Conservation (phyloP, 2,888 invertebrate genomes). For the Plutella xylostella region DNA sequence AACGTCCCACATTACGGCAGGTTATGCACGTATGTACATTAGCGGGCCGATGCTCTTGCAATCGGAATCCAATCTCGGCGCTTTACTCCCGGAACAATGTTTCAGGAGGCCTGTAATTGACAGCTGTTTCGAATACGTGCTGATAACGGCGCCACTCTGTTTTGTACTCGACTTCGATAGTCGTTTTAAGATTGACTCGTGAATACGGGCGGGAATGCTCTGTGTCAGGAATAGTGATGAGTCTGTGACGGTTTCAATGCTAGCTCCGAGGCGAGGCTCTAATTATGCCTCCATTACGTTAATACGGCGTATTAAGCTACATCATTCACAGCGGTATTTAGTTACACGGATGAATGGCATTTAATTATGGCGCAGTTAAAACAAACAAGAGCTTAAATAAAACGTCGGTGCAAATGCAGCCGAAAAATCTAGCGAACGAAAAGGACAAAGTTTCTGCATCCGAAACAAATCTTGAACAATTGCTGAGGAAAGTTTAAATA, state of each 20-base stretch:
- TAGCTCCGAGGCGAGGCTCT: neutral
- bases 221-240: neutral
- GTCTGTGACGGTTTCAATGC: no score
- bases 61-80: conserved; percentile 50
- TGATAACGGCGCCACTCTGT: conserved; percentile 7
- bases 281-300: no score
- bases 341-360: no score
- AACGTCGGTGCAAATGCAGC: neutral
- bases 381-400: neutral
- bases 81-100: conserved; percentile 29
- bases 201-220: neutral
- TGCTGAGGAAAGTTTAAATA: conserved; percentile 19
- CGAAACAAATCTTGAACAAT: conserved; percentile 5
- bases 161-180: conserved; percentile 1
- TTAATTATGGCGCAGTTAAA: no score
- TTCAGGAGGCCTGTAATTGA: conserved; percentile 34
- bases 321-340: no score
- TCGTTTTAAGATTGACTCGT: conserved; percentile 2
- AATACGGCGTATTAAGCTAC: no score
- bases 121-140: conserved; percentile 33
- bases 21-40: conserved; percentile 36
- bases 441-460: neutral
- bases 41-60: conserved; percentile 45
- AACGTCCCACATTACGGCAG: conserved; percentile 25
- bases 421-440: neutral